Percentiles rank a stretch among this genome's conserved stretches.
These are phyloP conservation scores for Varroa destructor DNA, from an alignment of 1,140 invertebrate genomes.

Conservation along the genomic window DNA sequence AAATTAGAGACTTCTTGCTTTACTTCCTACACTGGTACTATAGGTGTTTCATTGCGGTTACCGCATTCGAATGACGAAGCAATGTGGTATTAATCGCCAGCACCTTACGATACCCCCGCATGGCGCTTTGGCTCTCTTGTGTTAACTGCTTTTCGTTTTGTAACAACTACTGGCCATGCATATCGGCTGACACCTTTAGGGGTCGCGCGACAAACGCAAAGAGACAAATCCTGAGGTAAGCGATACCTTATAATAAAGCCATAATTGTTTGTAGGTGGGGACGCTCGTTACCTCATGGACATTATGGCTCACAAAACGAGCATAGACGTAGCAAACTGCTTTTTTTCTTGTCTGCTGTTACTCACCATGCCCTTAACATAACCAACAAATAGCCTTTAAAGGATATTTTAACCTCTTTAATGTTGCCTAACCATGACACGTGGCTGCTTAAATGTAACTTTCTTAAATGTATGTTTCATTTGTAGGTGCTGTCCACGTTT, in stretches of 20 bases:
- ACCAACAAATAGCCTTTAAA: too few relatives aligned
- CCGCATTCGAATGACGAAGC: too few relatives aligned
- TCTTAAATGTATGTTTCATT: neutral
- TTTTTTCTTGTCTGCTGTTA: neutral
- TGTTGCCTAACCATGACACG: neutral
- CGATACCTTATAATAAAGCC: too few relatives aligned
- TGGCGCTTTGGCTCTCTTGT: conserved; percentile 6
- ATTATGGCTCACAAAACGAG: too few relatives aligned
- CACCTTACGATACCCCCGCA: neutral
- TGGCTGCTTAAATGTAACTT: too few relatives aligned
- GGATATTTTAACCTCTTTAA: neutral
- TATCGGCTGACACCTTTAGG: neutral
- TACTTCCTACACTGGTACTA: too few relatives aligned
- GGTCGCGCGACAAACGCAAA: conserved; percentile 2
- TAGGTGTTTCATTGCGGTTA: too few relatives aligned
- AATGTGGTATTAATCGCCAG: neutral
- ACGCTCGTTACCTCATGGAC: too few relatives aligned
- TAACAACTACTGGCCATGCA: conserved; percentile 18
- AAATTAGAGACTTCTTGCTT: too few relatives aligned
- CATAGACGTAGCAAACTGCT: too few relatives aligned
- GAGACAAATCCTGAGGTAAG: conserved; percentile 10
- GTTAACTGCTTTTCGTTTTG: neutral
- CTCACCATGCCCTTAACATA: neutral
- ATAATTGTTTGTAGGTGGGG: too few relatives aligned
- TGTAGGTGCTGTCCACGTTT: neutral